Percentiles rank a stretch among this genome's conserved stretches.
Evolutionary conservation across 2,797 vertebrate genomes (phyloP).

Genomic region (Helostoma temminkii): DNA sequence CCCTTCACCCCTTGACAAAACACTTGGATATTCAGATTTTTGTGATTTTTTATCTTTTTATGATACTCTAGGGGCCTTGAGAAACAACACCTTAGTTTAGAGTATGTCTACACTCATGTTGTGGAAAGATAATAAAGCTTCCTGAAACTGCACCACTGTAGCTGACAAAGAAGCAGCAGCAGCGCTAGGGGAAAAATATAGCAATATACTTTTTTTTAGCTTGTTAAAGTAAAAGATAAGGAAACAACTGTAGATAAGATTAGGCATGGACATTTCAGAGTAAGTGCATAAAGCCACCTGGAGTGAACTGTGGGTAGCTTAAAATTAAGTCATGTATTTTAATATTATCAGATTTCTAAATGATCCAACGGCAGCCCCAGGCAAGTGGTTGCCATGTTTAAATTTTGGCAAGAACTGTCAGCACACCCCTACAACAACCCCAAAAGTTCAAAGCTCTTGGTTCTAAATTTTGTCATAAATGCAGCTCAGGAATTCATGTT

Average conservation of each 20-base stretch:
- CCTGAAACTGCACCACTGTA: neutral
- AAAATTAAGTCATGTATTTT: constrained; percentile 54
- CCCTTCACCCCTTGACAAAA: no score
- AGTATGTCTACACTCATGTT: no score
- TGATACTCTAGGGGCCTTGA: no score
- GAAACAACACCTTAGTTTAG: no score
- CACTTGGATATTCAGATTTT: no score
- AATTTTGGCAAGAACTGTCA: constrained; percentile 59
- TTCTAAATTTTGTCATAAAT: constrained; percentile 54
- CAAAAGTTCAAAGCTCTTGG: constrained; percentile 64
- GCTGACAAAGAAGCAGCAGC: neutral
- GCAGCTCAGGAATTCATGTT: constrained; percentile 61
- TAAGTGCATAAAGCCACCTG: constrained; percentile 25
- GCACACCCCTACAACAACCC: constrained; percentile 58
- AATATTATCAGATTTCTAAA: constrained; percentile 58
- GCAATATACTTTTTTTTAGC: neutral
- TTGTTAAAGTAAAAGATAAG: constrained; percentile 2
- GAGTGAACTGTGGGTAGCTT: constrained; percentile 31
- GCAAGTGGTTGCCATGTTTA: constrained; percentile 63
- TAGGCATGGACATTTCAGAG: neutral
- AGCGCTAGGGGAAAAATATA: neutral
- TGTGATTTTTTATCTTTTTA: no score
- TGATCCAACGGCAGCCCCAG: constrained; percentile 57
- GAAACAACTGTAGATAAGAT: neutral
- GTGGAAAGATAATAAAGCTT: no score